A percentile compares a stretch with the other conserved stretches of the same genome.
Evolutionary conservation across 1,140 invertebrate species (phyloP).

Genomic region (Megalonaias nervosa): DNA sequence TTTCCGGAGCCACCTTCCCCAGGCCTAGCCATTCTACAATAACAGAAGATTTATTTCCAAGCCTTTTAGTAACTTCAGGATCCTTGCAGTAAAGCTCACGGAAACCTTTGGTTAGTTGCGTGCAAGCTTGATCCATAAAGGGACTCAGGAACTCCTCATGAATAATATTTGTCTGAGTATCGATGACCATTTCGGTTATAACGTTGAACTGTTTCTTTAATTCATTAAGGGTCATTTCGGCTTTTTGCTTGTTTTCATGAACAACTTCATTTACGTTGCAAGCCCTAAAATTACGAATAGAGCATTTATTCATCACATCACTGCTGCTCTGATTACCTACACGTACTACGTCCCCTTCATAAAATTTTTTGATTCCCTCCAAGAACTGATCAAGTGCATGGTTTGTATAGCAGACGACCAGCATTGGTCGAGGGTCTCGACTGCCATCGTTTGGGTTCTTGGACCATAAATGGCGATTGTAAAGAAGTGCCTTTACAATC

Average conservation of each 20-base stretch:
- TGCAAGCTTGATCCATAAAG: conserved; percentile 27
- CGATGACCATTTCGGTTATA: conserved; percentile 23
- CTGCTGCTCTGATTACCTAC: conserved; percentile 82
- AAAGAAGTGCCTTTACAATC: conserved; percentile 65
- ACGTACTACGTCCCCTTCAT: conserved; percentile 74
- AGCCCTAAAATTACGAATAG: conserved; percentile 32
- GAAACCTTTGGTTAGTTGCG: conserved; percentile 24
- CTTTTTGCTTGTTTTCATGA: neutral
- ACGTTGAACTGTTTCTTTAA: conserved; percentile 9
- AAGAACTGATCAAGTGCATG: conserved; percentile 92
- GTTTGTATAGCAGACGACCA: conserved; percentile 89
- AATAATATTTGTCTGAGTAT: conserved; percentile 29
- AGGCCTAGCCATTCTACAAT: conserved; percentile 45
- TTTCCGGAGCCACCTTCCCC: conserved; percentile 3
- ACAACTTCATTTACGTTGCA: conserved; percentile 1
- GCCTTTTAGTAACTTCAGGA: neutral
- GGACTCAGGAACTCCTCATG: conserved; percentile 32
- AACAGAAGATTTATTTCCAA: conserved; percentile 18
- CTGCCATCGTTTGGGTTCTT: conserved; percentile 16
- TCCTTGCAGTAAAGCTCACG: conserved; percentile 10
- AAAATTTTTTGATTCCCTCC: conserved; percentile 74
- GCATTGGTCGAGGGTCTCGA: conserved; percentile 73
- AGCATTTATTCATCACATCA: conserved; percentile 41
- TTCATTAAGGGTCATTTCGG: neutral
- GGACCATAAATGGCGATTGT: conserved; percentile 61